These are phyloP conservation scores for Sebastes hubbsi DNA, from an alignment of 2,797 vertebrate species.

Conservation along the genomic window DNA sequence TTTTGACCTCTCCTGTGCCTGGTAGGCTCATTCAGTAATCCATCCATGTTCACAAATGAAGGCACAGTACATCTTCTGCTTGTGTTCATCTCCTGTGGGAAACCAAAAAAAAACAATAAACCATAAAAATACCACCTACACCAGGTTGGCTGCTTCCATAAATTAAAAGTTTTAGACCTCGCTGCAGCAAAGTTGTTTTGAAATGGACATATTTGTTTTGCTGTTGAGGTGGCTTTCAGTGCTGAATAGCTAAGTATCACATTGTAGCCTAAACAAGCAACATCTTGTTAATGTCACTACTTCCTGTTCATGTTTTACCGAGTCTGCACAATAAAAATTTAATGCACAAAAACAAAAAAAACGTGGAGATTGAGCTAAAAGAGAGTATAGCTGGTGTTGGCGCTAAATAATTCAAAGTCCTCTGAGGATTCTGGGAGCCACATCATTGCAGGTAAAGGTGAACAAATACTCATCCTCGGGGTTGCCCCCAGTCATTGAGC, in stretches of 20 bases:
- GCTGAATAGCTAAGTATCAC: not conserved
- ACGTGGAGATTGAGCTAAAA: not conserved
- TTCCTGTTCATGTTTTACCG: slow-evolving; percentile 6
- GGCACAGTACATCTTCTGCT: not conserved
- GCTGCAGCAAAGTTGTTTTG: not conserved
- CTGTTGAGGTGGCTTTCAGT: not conserved
- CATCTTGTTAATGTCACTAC: not conserved
- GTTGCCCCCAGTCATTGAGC: slow-evolving; percentile 31
- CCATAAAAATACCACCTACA: not conserved
- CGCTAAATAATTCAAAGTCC: slow-evolving; percentile 62
- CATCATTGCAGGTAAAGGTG: slow-evolving; percentile 41
- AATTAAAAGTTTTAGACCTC: not conserved
- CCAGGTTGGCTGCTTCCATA: not conserved
- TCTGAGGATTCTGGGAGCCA: slow-evolving; percentile 22
- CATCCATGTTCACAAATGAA: not conserved
- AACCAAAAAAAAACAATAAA: not conserved
- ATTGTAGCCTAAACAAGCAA: not conserved
- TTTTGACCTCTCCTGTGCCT: not conserved
- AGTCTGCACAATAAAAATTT: slow-evolving; percentile 3
- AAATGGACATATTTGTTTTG: not conserved
- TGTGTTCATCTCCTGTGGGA: not conserved
- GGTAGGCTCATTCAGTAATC: not conserved
- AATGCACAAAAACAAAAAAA: not conserved
- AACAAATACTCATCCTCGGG: slow-evolving; percentile 42
- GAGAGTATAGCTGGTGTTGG: slow-evolving; percentile 16